Evolutionary conservation across 2,888 invertebrate species (phyloP), one percentile per base, ranked within the genome.

Genomic region (Helobdella robusta): DNA sequence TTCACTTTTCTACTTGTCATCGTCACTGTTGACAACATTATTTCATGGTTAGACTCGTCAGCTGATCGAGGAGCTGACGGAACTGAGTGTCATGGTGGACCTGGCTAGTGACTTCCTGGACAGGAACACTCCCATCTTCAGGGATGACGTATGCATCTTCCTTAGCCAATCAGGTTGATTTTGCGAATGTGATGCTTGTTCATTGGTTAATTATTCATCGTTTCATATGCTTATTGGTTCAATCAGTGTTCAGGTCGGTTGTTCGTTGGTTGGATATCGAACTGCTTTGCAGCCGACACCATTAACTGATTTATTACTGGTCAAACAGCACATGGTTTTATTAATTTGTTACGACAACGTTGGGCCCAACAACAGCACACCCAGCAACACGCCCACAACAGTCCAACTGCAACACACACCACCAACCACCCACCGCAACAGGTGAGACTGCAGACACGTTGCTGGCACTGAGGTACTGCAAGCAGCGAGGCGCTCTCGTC

Each of bases 101-200:
- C 82, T 98, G 71, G 97, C 98, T 44, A 94, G 94, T 59, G 98
- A 99, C 80, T 99, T 99, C 80, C 83, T 98, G 62, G 98, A 99
- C 77, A 85, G 98, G 71, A 89, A 90, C 74, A 98, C 98, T 0
- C 98, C 98, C 8, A 91, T 99, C 65, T 99, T 98, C 83, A 86
- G 98, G 75, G 98, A 99, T 79, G 98, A 99, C 79, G 98, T 99
- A 25, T 98, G 98, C 81, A 94, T 99, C 83, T 99, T 99, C 77
- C 94, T 99, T 75, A 97, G 95, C 0, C 98, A 99, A 79, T 97
- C 95, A 66, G 98, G 93, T 74, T n/a, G n/a, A n/a, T n/a, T n/a
- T n/a, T n/a, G n/a, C n/a, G n/a, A n/a, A n/a, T n/a, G n/a, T n/a
- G n/a, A n/a, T n/a, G n/a, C n/a, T n/a, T n/a, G n/a, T n/a, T n/a